A percentile compares a stretch with the other conserved stretches of the same genome.
Conservation (phyloP, 2,797 vertebrate genomes). For the Triplophysa bombifrons region DNA sequence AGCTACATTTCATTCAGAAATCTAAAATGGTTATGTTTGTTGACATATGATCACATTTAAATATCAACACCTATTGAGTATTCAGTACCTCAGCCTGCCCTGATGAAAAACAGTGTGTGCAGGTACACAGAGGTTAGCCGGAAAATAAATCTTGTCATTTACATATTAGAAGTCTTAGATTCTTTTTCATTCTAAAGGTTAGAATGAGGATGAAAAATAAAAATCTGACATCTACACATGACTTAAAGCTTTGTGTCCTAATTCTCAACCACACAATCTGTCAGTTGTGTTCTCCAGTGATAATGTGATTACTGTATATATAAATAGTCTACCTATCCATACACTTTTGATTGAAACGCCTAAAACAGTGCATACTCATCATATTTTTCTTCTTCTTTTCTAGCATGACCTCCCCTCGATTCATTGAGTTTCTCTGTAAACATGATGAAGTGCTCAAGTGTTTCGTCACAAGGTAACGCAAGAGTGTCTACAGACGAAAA, state of each 20-base stretch:
- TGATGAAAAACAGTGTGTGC: background rate
- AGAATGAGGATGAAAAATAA: background rate
- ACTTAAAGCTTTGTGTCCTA: too few relatives aligned
- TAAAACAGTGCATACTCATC: background rate
- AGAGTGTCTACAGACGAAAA: background rate
- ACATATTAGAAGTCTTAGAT: background rate
- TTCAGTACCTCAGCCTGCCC: background rate
- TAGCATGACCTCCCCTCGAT: slow-evolving; percentile 97
- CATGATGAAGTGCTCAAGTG: slow-evolving; percentile 97
- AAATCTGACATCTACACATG: too few relatives aligned
- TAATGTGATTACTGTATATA: slow-evolving; percentile 53
- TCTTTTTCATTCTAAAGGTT: background rate
- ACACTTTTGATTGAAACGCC: background rate
- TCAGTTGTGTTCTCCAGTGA: slow-evolving; percentile 48
- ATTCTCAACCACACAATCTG: too few relatives aligned
- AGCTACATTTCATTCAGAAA: background rate
- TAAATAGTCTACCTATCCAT: background rate
- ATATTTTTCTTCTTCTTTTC: slow-evolving; percentile 2
- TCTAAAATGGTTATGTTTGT: background rate
- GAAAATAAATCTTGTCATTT: background rate
- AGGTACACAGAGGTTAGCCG: background rate
- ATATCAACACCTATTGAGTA: background rate
- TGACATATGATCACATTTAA: background rate
- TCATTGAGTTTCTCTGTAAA: slow-evolving; percentile 98
- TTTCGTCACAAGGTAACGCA: slow-evolving; percentile 92